A percentile compares a stretch with the other conserved stretches of the same genome.
Conservation (phyloP, 2,113 vertebrate species). For the Gnathonemus longibarbis region DNA sequence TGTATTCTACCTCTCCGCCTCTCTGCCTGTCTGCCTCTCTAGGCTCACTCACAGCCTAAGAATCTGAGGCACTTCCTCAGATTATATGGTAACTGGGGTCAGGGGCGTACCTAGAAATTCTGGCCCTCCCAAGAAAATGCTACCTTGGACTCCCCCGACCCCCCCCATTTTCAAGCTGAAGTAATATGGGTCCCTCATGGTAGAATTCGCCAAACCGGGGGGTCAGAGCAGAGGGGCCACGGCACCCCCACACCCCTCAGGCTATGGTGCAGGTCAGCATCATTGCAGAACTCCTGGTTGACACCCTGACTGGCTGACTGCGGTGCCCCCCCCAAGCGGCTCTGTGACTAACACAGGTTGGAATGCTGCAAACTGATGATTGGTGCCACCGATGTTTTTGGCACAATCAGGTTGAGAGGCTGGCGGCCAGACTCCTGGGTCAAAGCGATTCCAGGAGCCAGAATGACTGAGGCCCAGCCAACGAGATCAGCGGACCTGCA, state of each 20-base stretch:
- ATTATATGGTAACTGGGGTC: background rate
- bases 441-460: background rate
- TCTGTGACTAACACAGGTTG: background rate
- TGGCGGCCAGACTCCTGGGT: no score
- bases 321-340: background rate
- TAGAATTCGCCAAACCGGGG: background rate
- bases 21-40: background rate
- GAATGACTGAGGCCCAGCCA: background rate
- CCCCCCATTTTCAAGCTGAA: no score
- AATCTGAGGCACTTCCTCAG: background rate
- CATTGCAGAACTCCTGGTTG: background rate
- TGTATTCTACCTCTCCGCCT: background rate
- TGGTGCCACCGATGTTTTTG: background rate
- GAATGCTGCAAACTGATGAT: background rate
- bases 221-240: background rate
- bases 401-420: background rate
- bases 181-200: no score
- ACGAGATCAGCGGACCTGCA: background rate
- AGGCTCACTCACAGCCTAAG: background rate
- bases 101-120: background rate
- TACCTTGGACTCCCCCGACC: no score
- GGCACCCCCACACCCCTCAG: background rate
- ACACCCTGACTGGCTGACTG: background rate
- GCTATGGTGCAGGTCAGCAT: background rate
- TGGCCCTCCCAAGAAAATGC: no score